Conservation (phyloP, 2,888 invertebrate species). For the Hypselothyrea guttata region DNA sequence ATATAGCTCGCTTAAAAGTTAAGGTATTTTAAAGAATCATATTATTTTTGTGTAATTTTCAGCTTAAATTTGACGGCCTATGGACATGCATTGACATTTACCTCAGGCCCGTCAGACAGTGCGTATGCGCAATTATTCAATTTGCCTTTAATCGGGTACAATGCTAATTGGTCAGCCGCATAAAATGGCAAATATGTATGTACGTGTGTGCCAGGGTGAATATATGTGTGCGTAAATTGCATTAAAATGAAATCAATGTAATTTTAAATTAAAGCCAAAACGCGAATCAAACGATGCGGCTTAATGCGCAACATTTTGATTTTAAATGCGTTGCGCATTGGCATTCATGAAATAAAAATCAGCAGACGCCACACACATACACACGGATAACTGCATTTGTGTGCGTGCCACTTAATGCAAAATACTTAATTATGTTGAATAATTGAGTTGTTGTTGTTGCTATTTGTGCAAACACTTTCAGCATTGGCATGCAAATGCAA, state of each 20-base stretch:
- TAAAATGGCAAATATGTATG: not conserved
- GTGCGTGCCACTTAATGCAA: constrained; percentile 66
- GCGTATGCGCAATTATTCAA: constrained; percentile 61
- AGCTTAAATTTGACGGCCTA: not conserved
- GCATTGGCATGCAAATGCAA: constrained; percentile 55
- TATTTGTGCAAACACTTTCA: constrained; percentile 67
- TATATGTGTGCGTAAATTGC: constrained; percentile 53
- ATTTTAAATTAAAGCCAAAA: constrained; percentile 68
- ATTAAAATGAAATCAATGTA: constrained; percentile 68
- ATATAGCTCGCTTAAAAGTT: too few relatives aligned
- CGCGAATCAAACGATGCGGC: constrained; percentile 64
- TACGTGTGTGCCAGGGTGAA: constrained; percentile 12
- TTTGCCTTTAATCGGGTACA: constrained; percentile 45
- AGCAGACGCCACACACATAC: constrained; percentile 39
- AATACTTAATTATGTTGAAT: constrained; percentile 80
- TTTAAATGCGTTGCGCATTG: constrained; percentile 67
- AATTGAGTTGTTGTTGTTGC: constrained; percentile 73
- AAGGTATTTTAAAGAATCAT: too few relatives aligned
- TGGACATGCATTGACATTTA: not conserved
- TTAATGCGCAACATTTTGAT: constrained; percentile 72
- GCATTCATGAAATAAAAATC: constrained; percentile 68
- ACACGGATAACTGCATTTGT: constrained; percentile 36
- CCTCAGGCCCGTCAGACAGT: constrained; percentile 3
- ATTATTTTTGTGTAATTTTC: not conserved
- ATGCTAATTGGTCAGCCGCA: constrained; percentile 23